Evolutionary conservation across 2,888 invertebrate genomes (phyloP), one percentile per base, ranked within the genome.

Genomic region (Drosophila maculinotata): DNA sequence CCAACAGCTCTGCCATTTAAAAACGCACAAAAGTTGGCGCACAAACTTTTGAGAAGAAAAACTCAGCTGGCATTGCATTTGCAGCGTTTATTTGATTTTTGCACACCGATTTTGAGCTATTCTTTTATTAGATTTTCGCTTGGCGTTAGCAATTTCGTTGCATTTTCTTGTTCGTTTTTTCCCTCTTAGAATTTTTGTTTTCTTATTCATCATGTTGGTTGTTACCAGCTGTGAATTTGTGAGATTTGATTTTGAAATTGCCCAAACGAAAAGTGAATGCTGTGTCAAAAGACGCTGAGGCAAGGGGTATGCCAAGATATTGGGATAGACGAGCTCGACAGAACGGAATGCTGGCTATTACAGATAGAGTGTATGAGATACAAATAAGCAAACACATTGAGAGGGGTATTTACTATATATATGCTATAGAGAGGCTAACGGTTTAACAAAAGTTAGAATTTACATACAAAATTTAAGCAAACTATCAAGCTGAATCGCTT

Each of bases 51-150:
- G 12, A 47, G 39, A 51, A 51, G 58, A 65, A 62, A 74, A 78
- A 73, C 66, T 51, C 70, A 52, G 75, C 59, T 78, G 57, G 60
- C 64, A 53, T 52, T 69, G 52, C 65, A 53, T 51, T 60, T 69
- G 69, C 65, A 86, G 67, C 80, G 60, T 83, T 86, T 80, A 86
- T 83, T 82, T 87, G 87, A 81, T 82, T 82, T 79, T 86, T 83
- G 73, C 81, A 84, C 78, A 83, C 86, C 84, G 87, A 86, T 86
- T 80, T 83, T 83, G 84, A 80, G 80, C 76, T 86, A 83, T 79
- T 79, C 80, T 83, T 69, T 86, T 86, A 86, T 86, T 83, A 86
- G 70, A 76, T 83, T 83, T 82, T 68, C 58, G 68, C 71, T 48
- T 82, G 67, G 52, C 65, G 66, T 42, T 69, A 39, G 66, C 65